These are phyloP conservation scores for Amphipoea oculea DNA, from an alignment of 2,888 invertebrate genomes.

Conservation along the genomic window DNA sequence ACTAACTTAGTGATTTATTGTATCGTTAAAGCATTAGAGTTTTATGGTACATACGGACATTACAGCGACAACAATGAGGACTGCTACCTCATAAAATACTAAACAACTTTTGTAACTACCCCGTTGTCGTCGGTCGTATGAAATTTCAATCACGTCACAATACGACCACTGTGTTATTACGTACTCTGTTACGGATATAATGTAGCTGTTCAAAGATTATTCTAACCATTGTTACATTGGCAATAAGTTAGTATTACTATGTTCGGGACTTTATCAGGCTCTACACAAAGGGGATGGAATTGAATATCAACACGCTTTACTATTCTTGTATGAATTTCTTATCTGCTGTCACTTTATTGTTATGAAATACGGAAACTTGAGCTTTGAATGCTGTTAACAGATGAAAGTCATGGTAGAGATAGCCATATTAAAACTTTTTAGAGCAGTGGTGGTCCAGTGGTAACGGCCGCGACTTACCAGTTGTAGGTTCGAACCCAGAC, in stretches of 20 bases:
- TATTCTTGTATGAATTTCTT: conserved; percentile 60
- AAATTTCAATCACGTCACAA: conserved; percentile 77
- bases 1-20: conserved; percentile 71
- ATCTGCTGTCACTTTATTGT: conserved; percentile 40
- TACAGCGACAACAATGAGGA: conserved; percentile 76
- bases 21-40: conserved; percentile 75
- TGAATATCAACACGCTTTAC: conserved; percentile 57
- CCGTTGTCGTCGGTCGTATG: conserved; percentile 71
- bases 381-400: neutral
- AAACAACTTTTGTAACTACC: conserved; percentile 78
- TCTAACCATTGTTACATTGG: conserved; percentile 61
- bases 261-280: conserved; percentile 57
- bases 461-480: neutral
- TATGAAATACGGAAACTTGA: conserved; percentile 16
- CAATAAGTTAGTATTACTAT: conserved; percentile 63
- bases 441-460: neutral
- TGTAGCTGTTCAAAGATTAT: conserved; percentile 63
- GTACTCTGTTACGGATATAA: conserved; percentile 60
- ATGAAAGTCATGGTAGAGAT: neutral
- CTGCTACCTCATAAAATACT: conserved; percentile 78
- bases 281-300: conserved; percentile 62
- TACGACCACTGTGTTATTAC: conserved; percentile 68
- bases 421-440: neutral
- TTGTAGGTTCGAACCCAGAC: neutral
- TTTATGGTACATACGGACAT: conserved; percentile 76